Percentiles rank a stretch among this genome's conserved stretches.
Conservation (phyloP, 1,140 invertebrate genomes). For the Apis laboriosa region DNA sequence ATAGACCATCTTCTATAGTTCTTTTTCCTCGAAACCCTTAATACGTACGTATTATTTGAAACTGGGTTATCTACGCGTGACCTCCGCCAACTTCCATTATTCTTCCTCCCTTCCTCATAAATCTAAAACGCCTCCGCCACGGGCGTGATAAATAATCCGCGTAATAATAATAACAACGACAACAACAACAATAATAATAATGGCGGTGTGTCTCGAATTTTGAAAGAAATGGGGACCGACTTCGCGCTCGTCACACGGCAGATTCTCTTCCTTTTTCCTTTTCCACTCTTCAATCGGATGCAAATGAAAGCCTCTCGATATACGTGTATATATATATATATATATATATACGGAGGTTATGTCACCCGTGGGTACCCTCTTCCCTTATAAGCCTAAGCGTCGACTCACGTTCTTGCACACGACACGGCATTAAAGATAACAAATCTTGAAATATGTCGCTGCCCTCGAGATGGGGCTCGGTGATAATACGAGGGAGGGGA, state of each 20-base stretch:
- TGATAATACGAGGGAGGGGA: slow-evolving; percentile 41
- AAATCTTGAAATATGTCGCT: slow-evolving; percentile 69
- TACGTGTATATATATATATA: slow-evolving; percentile 11
- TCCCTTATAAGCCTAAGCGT: slow-evolving; percentile 43
- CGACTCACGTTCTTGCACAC: slow-evolving; percentile 45
- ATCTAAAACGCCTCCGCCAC: too few relatives aligned
- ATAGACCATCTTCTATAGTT: too few relatives aligned
- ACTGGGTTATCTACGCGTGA: too few relatives aligned
- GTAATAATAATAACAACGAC: too few relatives aligned
- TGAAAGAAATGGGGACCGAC: background rate
- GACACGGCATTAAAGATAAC: slow-evolving; percentile 57
- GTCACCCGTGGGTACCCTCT: slow-evolving; percentile 17
- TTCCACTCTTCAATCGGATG: background rate
- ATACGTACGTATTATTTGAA: too few relatives aligned
- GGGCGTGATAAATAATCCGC: too few relatives aligned
- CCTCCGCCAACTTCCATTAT: too few relatives aligned
- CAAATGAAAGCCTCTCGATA: slow-evolving; percentile 41
- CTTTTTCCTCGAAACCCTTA: too few relatives aligned
- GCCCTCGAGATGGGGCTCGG: slow-evolving; percentile 45
- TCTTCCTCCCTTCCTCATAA: too few relatives aligned
- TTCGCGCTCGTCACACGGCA: background rate
- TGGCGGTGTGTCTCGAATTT: background rate
- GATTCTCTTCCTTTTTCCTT: too few relatives aligned
- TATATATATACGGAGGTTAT: background rate
- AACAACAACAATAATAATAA: too few relatives aligned